These are phyloP conservation scores for Chlamydotis undulata DNA, from an alignment of 2,113 vertebrate genomes.

Conservation along the genomic window DNA sequence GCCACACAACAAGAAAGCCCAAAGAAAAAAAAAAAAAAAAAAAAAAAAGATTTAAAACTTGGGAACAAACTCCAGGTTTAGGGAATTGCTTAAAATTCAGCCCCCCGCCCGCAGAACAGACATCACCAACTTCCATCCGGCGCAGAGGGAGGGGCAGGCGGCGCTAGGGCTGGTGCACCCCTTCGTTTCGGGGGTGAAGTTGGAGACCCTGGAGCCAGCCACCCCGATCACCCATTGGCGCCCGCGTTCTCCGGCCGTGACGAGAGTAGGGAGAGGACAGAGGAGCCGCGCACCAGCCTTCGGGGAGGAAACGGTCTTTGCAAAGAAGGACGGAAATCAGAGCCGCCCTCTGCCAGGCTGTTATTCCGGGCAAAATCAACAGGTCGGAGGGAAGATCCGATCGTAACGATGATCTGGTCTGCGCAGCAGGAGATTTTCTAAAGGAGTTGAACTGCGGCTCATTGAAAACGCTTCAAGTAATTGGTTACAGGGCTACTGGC, in stretches of 20 bases:
- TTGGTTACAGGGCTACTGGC: conserved; percentile 77
- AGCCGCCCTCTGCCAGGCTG: conserved; percentile 77
- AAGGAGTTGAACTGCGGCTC: conserved; percentile 76
- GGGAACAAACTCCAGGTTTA: neutral
- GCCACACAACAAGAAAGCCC: no score
- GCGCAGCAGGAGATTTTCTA: conserved; percentile 73
- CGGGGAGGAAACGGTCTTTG: conserved; percentile 68
- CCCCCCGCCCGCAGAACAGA: neutral
- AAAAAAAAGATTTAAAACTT: neutral
- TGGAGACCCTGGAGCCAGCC: conserved; percentile 40
- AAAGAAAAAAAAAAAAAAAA: neutral
- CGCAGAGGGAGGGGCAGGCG: neutral
- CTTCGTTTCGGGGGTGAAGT: conserved; percentile 45
- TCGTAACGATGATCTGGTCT: conserved; percentile 77
- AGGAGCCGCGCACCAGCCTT: conserved; percentile 66
- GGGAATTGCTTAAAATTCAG: neutral
- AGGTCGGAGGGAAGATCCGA: conserved; percentile 75
- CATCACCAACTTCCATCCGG: neutral
- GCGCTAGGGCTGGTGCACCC: conserved; percentile 35
- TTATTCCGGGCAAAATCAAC: conserved; percentile 78
- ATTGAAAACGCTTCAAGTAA: conserved; percentile 79
- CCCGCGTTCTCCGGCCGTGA: conserved; percentile 56
- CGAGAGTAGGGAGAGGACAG: conserved; percentile 69
- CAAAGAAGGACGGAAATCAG: conserved; percentile 73
- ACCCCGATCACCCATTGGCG: conserved; percentile 1